Base-by-base conservation (phyloP, 2,888 invertebrate species). In the Chrysodeixis includens region DNA sequence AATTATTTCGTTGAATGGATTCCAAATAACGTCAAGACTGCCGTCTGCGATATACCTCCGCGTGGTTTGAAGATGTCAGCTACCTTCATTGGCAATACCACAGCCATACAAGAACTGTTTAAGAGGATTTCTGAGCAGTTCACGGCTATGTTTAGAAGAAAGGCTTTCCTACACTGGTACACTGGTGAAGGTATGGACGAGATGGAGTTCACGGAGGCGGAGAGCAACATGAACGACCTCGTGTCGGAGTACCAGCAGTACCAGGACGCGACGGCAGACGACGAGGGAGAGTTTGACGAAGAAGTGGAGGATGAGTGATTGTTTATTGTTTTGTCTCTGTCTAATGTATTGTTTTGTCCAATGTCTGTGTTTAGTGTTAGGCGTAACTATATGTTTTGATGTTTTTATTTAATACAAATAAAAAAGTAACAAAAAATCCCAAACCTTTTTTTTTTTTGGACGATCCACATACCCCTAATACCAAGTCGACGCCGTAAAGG, bases 181-280 rank as follows among this genome's bases (percentile, higher is more conserved):
- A 98, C 98, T 44, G 98, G 98, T 58, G 98, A 99, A 90, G 99
- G 99, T 75, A 99, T 99, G 98, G 98, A 99, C 88, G 98, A 98
- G 92, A 97, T 98, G 97, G 99, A 99, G 92, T 99, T 99, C 95
- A 98, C 98, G 26, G 98, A 99, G 89, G 99, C 99, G 20, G 98
- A 99, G 90, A 98, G 97, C 86, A 99, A 99, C 95, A 98, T 99
- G 97, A 98, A 97, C 85, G 98, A 98, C 88, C 93, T 98, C 87
- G 97, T 98, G 30, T 97, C 97, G 0, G 98, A 98, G 88, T 98
- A 98, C 90, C 98, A 98, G 89, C 98, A 98, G 90, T 98, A 98
- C 92, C 98, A 98, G 91, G 98, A 98, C 88, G 98, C 97, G 40
- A 97, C 98, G 62, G 97, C 97, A 67, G 98, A 98, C 78, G 98